phyloP scores from a whole-genome alignment of 2,888 invertebrate genomes.

The Drosophila buzzatii region DNA sequence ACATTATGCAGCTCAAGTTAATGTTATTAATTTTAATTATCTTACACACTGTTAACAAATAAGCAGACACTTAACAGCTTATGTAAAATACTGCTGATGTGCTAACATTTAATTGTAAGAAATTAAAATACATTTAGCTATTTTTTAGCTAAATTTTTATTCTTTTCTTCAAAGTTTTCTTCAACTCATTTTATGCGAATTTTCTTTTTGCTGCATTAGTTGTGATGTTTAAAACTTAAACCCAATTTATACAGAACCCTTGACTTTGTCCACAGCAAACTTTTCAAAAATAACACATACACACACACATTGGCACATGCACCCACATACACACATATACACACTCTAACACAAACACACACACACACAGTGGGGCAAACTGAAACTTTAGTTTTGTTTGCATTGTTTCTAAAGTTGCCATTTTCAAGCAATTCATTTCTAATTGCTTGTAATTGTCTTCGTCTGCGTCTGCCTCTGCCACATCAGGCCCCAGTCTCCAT shows the following conservation, averaged over 20 bases:
- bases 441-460: constrained; percentile 77
- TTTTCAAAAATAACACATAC: constrained; percentile 21
- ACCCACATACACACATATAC: not conserved
- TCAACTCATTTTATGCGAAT: not conserved
- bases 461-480: constrained; percentile 22
- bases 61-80: not conserved
- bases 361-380: constrained; percentile 2
- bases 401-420: constrained; percentile 63
- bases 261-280: constrained; percentile 29
- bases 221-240: constrained; percentile 17
- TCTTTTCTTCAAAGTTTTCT: not conserved
- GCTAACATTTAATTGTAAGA: not conserved
- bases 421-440: constrained; percentile 75
- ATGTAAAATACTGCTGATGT: not conserved
- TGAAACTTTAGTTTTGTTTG: constrained; percentile 57
- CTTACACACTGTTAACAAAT: not conserved
- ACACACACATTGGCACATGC: not conserved
- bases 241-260: constrained; percentile 21
- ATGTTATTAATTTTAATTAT: no score
- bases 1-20: no score
- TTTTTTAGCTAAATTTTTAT: not conserved
- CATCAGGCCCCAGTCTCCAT: not conserved
- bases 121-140: not conserved
- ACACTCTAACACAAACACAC: not conserved
- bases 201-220: not conserved